A percentile compares a stretch with the other conserved stretches of the same genome.
phyloP scores from a whole-genome alignment of 2,888 invertebrate genomes.

The Heliconius ismenius region DNA sequence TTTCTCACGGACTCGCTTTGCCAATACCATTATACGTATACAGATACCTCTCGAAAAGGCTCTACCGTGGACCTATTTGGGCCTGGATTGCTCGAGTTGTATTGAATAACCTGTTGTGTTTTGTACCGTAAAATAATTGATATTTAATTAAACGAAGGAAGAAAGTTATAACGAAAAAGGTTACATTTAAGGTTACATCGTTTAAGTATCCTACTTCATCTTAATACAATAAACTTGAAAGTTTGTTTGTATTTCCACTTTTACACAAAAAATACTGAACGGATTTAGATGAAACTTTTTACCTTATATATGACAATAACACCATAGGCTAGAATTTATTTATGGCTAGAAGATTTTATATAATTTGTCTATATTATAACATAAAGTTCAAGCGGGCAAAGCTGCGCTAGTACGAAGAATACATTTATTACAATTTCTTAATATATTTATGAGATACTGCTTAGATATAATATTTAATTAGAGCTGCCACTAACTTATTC shows the following conservation, averaged over 20 bases:
- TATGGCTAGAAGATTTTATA: no score
- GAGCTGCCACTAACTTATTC: background rate
- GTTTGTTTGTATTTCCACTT: background rate
- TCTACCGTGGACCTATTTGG: slow-evolving; percentile 53
- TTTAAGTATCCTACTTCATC: background rate
- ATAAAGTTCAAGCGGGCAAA: background rate
- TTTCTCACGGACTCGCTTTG: slow-evolving; percentile 81
- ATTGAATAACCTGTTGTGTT: slow-evolving; percentile 47
- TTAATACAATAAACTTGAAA: background rate
- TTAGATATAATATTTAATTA: background rate
- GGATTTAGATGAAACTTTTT: background rate
- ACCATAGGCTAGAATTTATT: background rate
- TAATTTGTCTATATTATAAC: background rate
- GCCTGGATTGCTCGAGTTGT: slow-evolving; percentile 50
- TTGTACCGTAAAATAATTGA: slow-evolving; percentile 52
- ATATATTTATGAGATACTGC: background rate
- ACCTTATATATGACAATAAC: background rate
- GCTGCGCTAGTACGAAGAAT: background rate
- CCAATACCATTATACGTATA: slow-evolving; percentile 70
- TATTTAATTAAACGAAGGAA: slow-evolving; percentile 48
- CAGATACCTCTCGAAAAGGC: slow-evolving; percentile 53
- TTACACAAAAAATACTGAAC: background rate
- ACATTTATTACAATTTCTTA: background rate
- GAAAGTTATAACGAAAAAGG: slow-evolving; percentile 42
- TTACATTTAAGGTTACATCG: no score